Evolutionary conservation across 2,797 vertebrate species (phyloP).

Genomic region (Rhinatrema bivittatum): DNA sequence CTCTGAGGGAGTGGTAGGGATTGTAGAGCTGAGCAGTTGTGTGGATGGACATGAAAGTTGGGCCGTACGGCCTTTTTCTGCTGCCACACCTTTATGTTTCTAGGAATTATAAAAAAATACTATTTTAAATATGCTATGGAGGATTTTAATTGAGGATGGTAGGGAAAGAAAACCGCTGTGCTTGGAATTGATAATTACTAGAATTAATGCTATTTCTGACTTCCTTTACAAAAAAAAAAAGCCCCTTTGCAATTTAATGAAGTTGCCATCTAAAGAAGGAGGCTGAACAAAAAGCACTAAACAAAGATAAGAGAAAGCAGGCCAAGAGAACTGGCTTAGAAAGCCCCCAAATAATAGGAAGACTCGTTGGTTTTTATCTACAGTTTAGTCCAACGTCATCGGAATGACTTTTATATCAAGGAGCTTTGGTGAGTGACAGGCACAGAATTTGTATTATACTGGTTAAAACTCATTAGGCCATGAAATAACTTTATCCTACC

Average conservation of each 20-base stretch:
- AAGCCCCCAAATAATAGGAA: conserved; percentile 44
- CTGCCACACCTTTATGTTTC: no score
- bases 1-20: no score
- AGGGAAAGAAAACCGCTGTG: no score
- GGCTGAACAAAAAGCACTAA: conserved; percentile 24
- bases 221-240: conserved; percentile 41
- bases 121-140: no score
- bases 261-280: conserved; percentile 22
- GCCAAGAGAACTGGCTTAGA: conserved; percentile 3
- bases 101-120: no score
- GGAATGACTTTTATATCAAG: conserved; percentile 58
- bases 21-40: no score
- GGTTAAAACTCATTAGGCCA: conserved; percentile 64
- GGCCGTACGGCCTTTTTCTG: no score
- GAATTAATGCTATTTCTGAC: conserved; percentile 37
- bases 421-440: conserved; percentile 54
- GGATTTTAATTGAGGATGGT: no score
- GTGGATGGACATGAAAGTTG: no score
- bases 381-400: conserved; percentile 37
- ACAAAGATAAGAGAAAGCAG: conserved; percentile 29
- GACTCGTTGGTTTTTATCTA: conserved; percentile 51
- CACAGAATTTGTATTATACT: conserved; percentile 50
- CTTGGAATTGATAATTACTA: no score
- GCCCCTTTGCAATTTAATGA: conserved; percentile 44
- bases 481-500: conserved; percentile 64